A percentile compares a stretch with the other conserved stretches of the same genome.
These are phyloP conservation scores for Salvelinus fontinalis DNA, from an alignment of 2,113 vertebrate genomes.

Conservation along the genomic window DNA sequence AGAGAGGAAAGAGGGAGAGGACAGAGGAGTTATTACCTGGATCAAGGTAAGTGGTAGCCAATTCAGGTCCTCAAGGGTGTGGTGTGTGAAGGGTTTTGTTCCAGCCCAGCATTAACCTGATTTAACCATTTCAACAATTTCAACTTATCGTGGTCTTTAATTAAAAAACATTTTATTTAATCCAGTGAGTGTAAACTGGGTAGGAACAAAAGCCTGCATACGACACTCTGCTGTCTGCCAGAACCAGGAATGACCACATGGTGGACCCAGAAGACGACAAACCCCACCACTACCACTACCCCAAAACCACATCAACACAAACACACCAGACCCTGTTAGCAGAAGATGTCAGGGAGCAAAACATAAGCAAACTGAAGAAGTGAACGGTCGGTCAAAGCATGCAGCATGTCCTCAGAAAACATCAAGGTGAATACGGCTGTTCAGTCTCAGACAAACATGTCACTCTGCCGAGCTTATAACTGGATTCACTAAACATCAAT, in stretches of 20 bases:
- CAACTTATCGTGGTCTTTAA: background rate
- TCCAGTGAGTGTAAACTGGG: background rate
- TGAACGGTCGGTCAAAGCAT: constrained; percentile 5
- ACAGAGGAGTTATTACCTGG: background rate
- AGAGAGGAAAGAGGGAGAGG: constrained; percentile 10
- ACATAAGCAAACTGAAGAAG: constrained; percentile 1
- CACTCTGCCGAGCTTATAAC: background rate
- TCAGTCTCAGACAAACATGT: constrained; percentile 16
- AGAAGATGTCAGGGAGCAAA: background rate
- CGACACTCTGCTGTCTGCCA: background rate
- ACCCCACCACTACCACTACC: background rate
- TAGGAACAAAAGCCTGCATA: background rate
- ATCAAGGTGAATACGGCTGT: background rate
- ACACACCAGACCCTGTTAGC: constrained; percentile 2
- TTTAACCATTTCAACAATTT: background rate
- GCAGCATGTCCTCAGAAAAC: background rate
- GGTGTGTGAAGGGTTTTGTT: background rate
- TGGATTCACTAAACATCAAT: constrained; percentile 51
- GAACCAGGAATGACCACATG: background rate
- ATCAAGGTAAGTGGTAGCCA: background rate
- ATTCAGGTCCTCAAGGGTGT: background rate
- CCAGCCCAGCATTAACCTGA: background rate
- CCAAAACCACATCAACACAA: background rate
- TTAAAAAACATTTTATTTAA: background rate
- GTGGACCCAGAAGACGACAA: background rate